A percentile compares a stretch with the other conserved stretches of the same genome.
Conservation (phyloP, 2,797 vertebrate species). For the Onychomys leucogaster region DNA sequence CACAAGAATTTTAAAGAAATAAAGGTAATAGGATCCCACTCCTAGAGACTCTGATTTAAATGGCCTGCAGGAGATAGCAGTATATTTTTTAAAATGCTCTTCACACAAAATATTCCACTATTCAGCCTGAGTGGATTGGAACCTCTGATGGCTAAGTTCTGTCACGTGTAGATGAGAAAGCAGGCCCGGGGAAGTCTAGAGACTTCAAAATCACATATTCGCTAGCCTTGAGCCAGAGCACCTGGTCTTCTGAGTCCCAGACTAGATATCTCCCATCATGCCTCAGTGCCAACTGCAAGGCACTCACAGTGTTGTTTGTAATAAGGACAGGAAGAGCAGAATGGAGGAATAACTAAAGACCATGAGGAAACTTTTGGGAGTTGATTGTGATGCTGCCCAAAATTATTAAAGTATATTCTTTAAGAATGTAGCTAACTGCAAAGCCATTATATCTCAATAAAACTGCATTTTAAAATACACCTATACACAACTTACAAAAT, state of each 20-base stretch:
- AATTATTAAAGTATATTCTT: neutral
- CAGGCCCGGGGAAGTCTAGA: neutral
- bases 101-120: neutral
- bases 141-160: neutral
- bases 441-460: neutral
- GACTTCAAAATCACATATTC: neutral
- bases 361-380: neutral
- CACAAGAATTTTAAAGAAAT: neutral
- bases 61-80: neutral
- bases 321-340: neutral
- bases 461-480: neutral
- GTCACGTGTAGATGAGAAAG: neutral
- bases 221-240: neutral
- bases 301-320: neutral
- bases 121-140: neutral
- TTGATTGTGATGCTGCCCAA: neutral
- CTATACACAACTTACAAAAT: neutral
- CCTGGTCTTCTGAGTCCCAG: neutral
- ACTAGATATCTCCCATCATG: neutral
- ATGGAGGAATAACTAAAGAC: neutral
- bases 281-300: neutral
- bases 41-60: conserved; percentile 18
- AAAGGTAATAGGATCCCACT: neutral
- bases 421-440: neutral
- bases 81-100: conserved; percentile 24